phyloP scores from a whole-genome alignment of 2,888 invertebrate genomes.

The Chironomus tentans region DNA sequence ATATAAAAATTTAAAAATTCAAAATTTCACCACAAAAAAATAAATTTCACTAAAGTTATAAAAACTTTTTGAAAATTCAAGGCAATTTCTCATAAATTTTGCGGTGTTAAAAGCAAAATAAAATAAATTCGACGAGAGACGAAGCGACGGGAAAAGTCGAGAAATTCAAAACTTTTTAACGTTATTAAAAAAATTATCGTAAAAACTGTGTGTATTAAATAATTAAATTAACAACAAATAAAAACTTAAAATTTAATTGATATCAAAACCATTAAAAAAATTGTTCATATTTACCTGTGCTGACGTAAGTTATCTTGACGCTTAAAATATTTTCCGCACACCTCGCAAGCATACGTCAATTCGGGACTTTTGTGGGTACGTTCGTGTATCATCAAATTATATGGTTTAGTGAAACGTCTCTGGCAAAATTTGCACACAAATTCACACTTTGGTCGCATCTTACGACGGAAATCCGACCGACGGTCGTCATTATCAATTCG shows the following conservation, averaged over 20 bases:
- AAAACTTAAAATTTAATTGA: background rate
- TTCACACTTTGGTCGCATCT: conserved; percentile 90
- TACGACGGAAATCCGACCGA: conserved; percentile 76
- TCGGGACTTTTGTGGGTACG: conserved; percentile 95
- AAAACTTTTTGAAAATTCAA: no score
- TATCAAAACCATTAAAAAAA: background rate
- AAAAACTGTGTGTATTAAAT: no score
- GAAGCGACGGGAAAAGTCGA: no score
- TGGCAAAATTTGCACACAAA: conserved; percentile 98
- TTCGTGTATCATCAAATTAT: conserved; percentile 98
- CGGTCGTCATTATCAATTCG: conserved; percentile 81
- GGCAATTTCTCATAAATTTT: no score
- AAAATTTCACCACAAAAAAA: no score
- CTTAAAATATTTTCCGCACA: conserved; percentile 96
- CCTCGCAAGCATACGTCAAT: conserved; percentile 93
- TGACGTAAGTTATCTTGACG: conserved; percentile 93
- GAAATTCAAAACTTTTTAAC: no score
- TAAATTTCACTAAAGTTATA: no score
- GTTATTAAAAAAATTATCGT: no score
- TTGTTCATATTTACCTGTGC: conserved; percentile 62
- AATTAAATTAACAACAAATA: no score
- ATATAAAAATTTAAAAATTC: no score
- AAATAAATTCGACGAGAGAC: no score
- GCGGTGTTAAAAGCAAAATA: no score
- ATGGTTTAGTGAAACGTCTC: conserved; percentile 94